Base-by-base conservation (phyloP, 23 tunicate genomes). In the Trididemnum miniatum region DNA sequence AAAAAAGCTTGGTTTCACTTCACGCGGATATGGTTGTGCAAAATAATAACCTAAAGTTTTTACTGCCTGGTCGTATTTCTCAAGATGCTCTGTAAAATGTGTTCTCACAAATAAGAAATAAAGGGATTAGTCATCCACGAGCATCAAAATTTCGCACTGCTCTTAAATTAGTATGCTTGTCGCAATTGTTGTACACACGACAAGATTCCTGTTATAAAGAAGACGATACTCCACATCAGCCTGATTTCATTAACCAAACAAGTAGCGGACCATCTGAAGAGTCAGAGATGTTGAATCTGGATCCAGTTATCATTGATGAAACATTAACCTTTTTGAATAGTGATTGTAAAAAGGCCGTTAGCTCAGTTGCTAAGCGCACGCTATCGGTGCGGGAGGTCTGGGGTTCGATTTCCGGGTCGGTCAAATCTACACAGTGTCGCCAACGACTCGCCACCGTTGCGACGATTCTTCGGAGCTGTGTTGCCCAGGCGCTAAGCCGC, bases 31-130 rank as follows among this genome's bases (percentile, higher is more conserved):
- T 44, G 54, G 12, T 44, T 15, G 15, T 9, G 54, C 54, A 44
- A 15, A 9, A 15, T 9, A 9, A 44, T 7, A 9, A 44, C 9
- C 9, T 9, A 15, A 72, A 50, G 20, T 50, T 76, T 44, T 1
- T 49, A 2, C 26, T 76, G 65, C 49, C 81, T 50, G 81, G 65
- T 28, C 81, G 81, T 15, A 5, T 76, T 27, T 40, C 81, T 35
- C 81, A 76, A 76, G 81, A 76, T 51, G 64, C 65, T 1, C 65
- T 76, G 2, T 63, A 76, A 40, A 76, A 76, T 40, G 22, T 74
- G 20, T 74, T 74, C 37, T 74, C 59, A 37, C 80, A 74, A 37
- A 35, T 74, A 20, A 59, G 80, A 20, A 74, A 37, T 31, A 74
- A 37, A 27, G 59, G 60, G 12, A 20, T 24, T n/a, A 5, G 20